phyloP scores from a whole-genome alignment of 2,113 vertebrate species.

The Gobius niger region DNA sequence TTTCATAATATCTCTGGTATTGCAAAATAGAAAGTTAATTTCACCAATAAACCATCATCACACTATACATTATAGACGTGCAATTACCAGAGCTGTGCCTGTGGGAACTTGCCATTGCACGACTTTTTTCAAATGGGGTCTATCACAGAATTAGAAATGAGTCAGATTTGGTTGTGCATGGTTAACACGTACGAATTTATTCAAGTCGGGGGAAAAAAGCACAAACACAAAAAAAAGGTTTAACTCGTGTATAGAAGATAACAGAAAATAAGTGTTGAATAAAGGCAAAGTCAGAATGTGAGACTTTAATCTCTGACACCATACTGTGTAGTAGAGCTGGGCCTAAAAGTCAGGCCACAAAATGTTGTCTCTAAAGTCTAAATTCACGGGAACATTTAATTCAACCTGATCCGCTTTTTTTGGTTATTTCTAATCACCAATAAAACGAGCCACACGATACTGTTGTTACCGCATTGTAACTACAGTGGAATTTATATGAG shows the following conservation, averaged over 20 bases:
- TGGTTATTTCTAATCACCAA: not conserved
- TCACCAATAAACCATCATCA: not conserved
- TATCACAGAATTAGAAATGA: not conserved
- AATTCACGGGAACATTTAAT: not conserved
- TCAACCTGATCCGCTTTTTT: too few species aligned
- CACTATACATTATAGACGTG: not conserved
- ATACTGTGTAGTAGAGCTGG: not conserved
- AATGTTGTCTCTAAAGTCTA: not conserved
- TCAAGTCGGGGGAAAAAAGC: too few species aligned
- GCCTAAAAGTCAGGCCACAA: not conserved
- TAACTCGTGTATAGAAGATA: too few species aligned
- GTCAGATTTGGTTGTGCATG: not conserved
- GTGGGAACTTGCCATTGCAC: not conserved
- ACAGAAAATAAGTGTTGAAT: too few species aligned
- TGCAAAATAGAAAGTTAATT: not conserved
- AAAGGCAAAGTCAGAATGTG: not conserved
- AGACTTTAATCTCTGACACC: not conserved
- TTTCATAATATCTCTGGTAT: not conserved
- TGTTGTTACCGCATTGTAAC: slow-evolving; percentile 3
- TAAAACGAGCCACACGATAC: not conserved
- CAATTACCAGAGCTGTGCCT: not conserved
- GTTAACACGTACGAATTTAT: too few species aligned
- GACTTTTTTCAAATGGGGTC: not conserved
- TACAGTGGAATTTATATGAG: slow-evolving; percentile 12
- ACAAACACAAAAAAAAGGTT: too few species aligned